Evolutionary conservation across 2,888 invertebrate species (phyloP).

Genomic region (Polyploca ridens): DNA sequence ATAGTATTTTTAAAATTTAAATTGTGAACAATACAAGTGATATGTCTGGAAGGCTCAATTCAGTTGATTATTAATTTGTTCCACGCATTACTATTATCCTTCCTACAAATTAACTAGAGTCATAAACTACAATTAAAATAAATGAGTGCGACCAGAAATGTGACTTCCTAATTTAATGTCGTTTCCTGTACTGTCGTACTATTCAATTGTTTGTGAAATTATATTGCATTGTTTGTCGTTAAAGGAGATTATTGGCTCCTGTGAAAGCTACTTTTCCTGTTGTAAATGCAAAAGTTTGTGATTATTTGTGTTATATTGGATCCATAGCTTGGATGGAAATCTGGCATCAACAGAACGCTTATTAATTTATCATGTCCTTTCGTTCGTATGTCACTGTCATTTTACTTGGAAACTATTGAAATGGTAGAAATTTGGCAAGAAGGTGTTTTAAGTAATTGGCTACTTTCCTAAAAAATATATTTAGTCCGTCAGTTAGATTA

Average conservation of each 20-base stretch:
- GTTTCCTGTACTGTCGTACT: slow-evolving; percentile 34
- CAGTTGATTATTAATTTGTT: background rate
- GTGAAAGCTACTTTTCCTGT: background rate
- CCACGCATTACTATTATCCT: slow-evolving; percentile 27
- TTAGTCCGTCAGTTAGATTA: no score
- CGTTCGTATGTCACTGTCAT: no score
- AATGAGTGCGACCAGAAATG: slow-evolving; percentile 56
- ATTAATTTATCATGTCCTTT: no score
- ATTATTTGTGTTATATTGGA: no score
- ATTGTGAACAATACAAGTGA: background rate
- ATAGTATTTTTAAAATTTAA: no score
- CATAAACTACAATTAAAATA: slow-evolving; percentile 71
- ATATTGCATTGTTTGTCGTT: slow-evolving; percentile 7
- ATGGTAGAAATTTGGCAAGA: no score
- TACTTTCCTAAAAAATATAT: no score
- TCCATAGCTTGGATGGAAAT: no score
- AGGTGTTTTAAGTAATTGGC: no score
- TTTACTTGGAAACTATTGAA: no score
- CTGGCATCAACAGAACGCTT: no score
- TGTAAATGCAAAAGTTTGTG: no score
- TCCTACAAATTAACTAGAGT: slow-evolving; percentile 50
- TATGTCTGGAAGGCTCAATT: background rate
- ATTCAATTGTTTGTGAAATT: slow-evolving; percentile 49
- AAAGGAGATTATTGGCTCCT: background rate
- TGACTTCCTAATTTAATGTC: slow-evolving; percentile 61